Conservation (phyloP, 23 tunicate genomes). For the Phallusia fumigata region DNA sequence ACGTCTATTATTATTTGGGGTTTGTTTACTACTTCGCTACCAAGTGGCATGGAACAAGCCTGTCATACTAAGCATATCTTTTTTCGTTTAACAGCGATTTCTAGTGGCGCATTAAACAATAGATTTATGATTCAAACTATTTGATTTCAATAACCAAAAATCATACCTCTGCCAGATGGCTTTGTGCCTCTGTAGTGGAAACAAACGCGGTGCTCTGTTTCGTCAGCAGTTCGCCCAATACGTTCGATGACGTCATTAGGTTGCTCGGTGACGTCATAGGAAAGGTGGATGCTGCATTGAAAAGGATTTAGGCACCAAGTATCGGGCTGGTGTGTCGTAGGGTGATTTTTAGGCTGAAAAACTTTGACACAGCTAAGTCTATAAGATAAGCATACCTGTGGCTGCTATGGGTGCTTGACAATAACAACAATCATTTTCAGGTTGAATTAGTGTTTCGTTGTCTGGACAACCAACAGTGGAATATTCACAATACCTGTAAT, state of each 20-base stretch:
- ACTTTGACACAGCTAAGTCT: neutral
- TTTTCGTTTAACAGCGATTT: too few species aligned
- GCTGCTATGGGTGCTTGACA: slow-evolving; percentile 1
- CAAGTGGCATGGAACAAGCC: too few species aligned
- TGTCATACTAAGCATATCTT: too few species aligned
- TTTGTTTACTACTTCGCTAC: too few species aligned
- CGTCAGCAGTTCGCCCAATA: neutral
- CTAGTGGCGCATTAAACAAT: too few species aligned
- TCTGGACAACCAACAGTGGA: slow-evolving; percentile 48
- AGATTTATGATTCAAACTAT: too few species aligned
- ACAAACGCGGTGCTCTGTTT: neutral
- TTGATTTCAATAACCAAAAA: too few species aligned
- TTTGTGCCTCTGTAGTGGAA: neutral
- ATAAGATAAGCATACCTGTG: neutral
- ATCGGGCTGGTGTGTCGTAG: too few species aligned
- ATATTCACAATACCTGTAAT: slow-evolving; percentile 25
- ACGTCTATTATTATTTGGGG: too few species aligned
- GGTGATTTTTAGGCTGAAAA: too few species aligned
- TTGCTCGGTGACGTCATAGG: neutral
- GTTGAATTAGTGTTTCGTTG: slow-evolving; percentile 30
- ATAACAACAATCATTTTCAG: slow-evolving; percentile 45
- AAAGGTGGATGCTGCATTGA: neutral
- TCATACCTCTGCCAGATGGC: neutral
- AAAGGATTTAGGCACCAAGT: neutral
- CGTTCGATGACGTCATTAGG: neutral